Evolutionary conservation across 2,797 vertebrate species (phyloP), one percentile per base, ranked within the genome.

Genomic region (Eidolon dupreanum): DNA sequence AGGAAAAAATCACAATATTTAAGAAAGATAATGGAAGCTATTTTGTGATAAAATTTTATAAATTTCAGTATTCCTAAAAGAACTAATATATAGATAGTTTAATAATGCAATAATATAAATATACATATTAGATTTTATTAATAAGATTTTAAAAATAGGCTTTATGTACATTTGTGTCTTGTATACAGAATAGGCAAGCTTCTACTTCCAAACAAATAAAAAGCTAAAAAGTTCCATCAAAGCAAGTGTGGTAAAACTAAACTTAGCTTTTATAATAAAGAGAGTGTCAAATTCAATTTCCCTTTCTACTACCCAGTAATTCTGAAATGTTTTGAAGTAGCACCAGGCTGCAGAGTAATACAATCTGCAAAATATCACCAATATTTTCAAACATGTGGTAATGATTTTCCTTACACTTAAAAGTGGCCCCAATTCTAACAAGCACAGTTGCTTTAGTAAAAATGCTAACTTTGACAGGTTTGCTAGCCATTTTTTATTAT

Each of bases 351-450:
- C 90, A 96, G 96, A 92, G 96, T 97, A 98, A 98, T 97, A 97
- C 94, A 98, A 98, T 99, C 99, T 99, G 99, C 96, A 98, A 98
- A 99, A 98, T 98, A 99, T 99, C 99, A 99, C 95, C 97, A 97
- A 97, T 98, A 98, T 99, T 99, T 99, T 98, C 98, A 99, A 99
- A 99, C 99, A 99, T 99, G 98, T 99, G 99, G 99, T 98, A 99
- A 99, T 99, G 98, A 98, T 99, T 99, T 99, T 98, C 98, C 96
- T 98, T 98, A 98, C 97, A 99, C 98, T 99, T 99, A 98, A 99
- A 99, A 99, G 98, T 98, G 98, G 98, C 97, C 98, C 55, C 93
- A 97, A 97, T 97, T 98, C 98, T 98, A 98, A 98, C 97, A 98
- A 99, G 97, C 97, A 98, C 98, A 98, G 95, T 97, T 98, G 97